Conservation (phyloP, 2,888 invertebrate species). For the Nymphalis polychloros region DNA sequence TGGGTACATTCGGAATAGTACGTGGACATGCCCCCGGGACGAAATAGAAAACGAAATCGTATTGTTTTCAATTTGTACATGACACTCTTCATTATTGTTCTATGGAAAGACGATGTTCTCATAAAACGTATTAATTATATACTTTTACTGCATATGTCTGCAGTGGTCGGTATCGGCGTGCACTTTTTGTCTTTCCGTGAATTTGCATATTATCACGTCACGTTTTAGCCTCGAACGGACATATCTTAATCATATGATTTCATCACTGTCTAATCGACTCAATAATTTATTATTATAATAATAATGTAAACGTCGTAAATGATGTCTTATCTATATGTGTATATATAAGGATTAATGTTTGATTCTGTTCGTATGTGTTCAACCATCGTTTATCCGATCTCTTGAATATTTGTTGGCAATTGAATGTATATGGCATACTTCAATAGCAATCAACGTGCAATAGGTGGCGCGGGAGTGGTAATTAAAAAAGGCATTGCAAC, state of each 20-base stretch:
- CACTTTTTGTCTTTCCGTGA: constrained; percentile 41
- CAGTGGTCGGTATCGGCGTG: constrained; percentile 43
- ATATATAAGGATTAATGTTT: too few relatives aligned
- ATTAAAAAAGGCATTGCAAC: too few relatives aligned
- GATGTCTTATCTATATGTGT: too few relatives aligned
- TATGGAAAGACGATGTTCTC: neutral
- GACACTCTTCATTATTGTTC: neutral
- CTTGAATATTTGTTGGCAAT: too few relatives aligned
- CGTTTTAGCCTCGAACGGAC: constrained; percentile 39
- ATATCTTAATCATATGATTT: constrained; percentile 36
- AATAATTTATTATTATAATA: constrained; percentile 7
- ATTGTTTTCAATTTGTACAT: constrained; percentile 3
- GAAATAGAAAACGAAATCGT: constrained; percentile 27
- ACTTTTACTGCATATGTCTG: constrained; percentile 59
- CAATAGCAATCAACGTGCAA: too few relatives aligned
- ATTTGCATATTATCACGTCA: constrained; percentile 64
- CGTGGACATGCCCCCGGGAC: constrained; percentile 16
- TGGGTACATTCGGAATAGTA: constrained; percentile 1
- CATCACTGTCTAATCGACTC: constrained; percentile 32
- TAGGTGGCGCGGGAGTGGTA: too few relatives aligned
- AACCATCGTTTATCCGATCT: too few relatives aligned
- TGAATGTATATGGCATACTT: too few relatives aligned
- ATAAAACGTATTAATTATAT: constrained; percentile 40
- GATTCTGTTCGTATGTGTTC: too few relatives aligned
- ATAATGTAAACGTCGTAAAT: neutral